A percentile compares a stretch with the other conserved stretches of the same genome.
Conservation (phyloP, 2,888 invertebrate genomes). For the Balanococcus diminutus region DNA sequence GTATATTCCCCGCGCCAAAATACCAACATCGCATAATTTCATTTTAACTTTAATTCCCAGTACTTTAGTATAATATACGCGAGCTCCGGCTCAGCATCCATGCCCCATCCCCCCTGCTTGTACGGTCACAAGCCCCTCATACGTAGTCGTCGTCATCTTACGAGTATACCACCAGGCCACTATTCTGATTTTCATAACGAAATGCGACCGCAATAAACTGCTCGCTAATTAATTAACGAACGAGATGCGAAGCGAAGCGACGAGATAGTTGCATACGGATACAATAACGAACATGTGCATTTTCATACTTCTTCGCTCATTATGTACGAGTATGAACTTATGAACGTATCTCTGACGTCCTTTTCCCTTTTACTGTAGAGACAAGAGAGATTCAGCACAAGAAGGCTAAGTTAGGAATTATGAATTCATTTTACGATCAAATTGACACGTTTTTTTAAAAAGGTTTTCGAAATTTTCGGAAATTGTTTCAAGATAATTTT, state of each 20-base stretch:
- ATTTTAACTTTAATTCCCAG: slow-evolving; percentile 41
- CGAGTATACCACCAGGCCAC: background rate
- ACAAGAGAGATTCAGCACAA: too few species aligned
- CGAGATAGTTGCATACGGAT: background rate
- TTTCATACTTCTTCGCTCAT: too few species aligned
- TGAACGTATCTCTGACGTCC: too few species aligned
- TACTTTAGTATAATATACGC: background rate
- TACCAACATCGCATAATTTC: slow-evolving; percentile 20
- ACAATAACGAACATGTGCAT: background rate
- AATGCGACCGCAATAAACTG: slow-evolving; percentile 42
- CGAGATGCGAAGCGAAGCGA: too few species aligned
- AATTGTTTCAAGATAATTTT: too few species aligned
- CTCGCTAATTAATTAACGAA: slow-evolving; percentile 33
- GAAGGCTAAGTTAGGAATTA: too few species aligned
- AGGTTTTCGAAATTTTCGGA: too few species aligned
- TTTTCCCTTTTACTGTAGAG: too few species aligned
- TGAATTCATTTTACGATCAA: too few species aligned
- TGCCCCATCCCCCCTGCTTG: too few species aligned
- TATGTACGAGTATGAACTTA: too few species aligned
- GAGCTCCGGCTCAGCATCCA: background rate
- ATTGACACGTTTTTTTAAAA: too few species aligned
- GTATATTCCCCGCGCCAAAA: background rate
- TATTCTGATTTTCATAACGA: slow-evolving; percentile 2
- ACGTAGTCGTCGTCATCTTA: background rate
- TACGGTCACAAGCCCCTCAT: background rate